Conservation (phyloP, 2,797 vertebrate genomes). For the Microctenopoma steveboyesi region DNA sequence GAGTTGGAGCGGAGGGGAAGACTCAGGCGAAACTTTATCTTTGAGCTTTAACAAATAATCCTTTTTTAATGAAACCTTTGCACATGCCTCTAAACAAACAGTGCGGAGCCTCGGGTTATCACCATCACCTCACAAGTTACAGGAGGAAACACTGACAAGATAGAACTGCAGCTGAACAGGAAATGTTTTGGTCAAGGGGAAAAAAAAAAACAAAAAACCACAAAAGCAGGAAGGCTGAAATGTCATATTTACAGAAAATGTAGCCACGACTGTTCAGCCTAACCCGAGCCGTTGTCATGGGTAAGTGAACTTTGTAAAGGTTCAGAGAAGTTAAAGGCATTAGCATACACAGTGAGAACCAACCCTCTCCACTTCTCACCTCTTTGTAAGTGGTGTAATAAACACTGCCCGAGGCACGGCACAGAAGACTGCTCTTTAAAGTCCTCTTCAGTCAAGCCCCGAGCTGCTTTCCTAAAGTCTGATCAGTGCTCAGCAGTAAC, state of each 20-base stretch:
- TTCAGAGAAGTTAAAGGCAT: not conserved
- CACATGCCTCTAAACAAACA: slow-evolving; percentile 6
- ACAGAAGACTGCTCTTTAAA: not conserved
- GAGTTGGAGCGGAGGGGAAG: slow-evolving; percentile 17
- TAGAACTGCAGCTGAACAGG: not conserved
- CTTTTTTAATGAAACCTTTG: slow-evolving; percentile 62
- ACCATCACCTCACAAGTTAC: not conserved
- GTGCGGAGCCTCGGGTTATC: not conserved
- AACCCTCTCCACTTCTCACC: slow-evolving; percentile 28
- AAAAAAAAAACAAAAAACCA: no score
- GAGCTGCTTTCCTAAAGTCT: not conserved
- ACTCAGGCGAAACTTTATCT: slow-evolving; percentile 52
- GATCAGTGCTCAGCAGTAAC: not conserved
- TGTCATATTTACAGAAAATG: not conserved
- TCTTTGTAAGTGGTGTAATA: slow-evolving; percentile 31
- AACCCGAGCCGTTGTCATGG: not conserved
- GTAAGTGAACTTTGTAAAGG: not conserved
- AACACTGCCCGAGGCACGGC: slow-evolving; percentile 9
- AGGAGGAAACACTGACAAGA: not conserved
- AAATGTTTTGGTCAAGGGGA: not conserved
- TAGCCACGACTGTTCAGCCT: no score
- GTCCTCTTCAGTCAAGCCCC: not conserved
- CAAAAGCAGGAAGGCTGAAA: not conserved
- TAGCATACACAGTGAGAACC: slow-evolving; percentile 6
- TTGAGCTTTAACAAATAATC: slow-evolving; percentile 54